Conservation (phyloP, 2,797 vertebrate species). For the Sibirionetta formosa region DNA sequence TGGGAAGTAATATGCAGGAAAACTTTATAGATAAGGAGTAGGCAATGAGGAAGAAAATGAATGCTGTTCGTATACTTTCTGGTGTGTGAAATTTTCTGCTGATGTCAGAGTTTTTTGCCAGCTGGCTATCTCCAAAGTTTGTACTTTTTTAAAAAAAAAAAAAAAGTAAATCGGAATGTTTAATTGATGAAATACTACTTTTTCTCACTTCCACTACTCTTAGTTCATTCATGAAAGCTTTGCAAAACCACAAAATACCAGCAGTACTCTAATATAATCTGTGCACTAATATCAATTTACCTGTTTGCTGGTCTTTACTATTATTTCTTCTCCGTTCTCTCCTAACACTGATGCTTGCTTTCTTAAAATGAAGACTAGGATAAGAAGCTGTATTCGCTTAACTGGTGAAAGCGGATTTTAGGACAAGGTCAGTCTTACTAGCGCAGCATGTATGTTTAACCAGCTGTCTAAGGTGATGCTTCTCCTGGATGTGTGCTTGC, state of each 20-base stretch:
- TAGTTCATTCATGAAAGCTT: slow-evolving; percentile 37
- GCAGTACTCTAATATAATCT: slow-evolving; percentile 48
- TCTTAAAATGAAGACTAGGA: slow-evolving; percentile 85
- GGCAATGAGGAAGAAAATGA: background rate
- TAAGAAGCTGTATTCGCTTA: slow-evolving; percentile 80
- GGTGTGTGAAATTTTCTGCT: background rate
- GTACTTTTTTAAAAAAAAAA: background rate
- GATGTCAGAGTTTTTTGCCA: background rate
- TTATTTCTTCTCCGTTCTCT: slow-evolving; percentile 78
- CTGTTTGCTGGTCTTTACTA: slow-evolving; percentile 74
- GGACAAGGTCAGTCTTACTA: slow-evolving; percentile 79
- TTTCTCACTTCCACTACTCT: background rate
- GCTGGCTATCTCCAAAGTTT: background rate
- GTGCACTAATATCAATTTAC: slow-evolving; percentile 62
- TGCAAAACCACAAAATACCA: slow-evolving; percentile 52
- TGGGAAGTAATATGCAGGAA: background rate
- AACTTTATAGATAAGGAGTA: background rate
- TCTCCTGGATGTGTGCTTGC: slow-evolving; percentile 73
- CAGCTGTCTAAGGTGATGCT: slow-evolving; percentile 77
- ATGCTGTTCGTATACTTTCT: background rate
- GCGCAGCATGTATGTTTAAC: slow-evolving; percentile 72
- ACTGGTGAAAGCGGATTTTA: slow-evolving; percentile 83
- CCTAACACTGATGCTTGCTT: slow-evolving; percentile 82
- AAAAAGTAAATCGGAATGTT: background rate
- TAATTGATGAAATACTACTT: background rate